Base-by-base conservation (phyloP, 2,888 invertebrate species). In the Linyphia triangularis region DNA sequence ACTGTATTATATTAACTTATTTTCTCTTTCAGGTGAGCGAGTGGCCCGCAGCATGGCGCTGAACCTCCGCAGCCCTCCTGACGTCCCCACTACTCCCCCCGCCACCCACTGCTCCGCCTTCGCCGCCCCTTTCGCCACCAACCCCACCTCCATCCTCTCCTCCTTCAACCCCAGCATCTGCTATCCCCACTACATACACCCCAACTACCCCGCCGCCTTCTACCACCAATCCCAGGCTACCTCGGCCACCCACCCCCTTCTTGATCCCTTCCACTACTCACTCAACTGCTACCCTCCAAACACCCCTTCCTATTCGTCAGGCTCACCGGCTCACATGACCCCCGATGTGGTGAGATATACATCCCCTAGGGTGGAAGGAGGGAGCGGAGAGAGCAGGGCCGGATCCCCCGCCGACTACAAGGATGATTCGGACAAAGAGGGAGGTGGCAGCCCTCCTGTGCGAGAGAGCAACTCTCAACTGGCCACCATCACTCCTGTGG, bases 381-480 rank as follows among this genome's bases (percentile, higher is more conserved):
- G 33, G 33, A 33, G 86, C 28, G 86, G 81, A 6, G 86, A 88
- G 67, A 88, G 86, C 72, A 57, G 81, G 13, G 86, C 81, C n/a
- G 51, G 5, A 1, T 51, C 19, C 81, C 86, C 51, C 4, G 40
- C 67, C 2, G 86, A 88, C n/a, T 81, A 67, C 30, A 81, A 82
- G 24, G 81, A 88, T 3, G 85, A 78, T 7, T 88, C 86, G 1
- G 86, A 88, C 40, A 67, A 75, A 30, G 81, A 79, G 33, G 85
- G 84, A 30, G 9, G 19, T 28, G 22, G 51, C 30, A 13, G 16
- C 22, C 57, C 28, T 33, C 77, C 40, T 24, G 61, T 43, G 16
- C 37, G 40, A 33, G 51, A 51, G 26, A n/a, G 43, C n/a, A 33
- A n/a, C 63, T 33, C 33, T 13, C 51, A 51, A n/a, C 51, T 16